Conservation (phyloP, 1,140 invertebrate species). For the Tetraneura akinire region DNA sequence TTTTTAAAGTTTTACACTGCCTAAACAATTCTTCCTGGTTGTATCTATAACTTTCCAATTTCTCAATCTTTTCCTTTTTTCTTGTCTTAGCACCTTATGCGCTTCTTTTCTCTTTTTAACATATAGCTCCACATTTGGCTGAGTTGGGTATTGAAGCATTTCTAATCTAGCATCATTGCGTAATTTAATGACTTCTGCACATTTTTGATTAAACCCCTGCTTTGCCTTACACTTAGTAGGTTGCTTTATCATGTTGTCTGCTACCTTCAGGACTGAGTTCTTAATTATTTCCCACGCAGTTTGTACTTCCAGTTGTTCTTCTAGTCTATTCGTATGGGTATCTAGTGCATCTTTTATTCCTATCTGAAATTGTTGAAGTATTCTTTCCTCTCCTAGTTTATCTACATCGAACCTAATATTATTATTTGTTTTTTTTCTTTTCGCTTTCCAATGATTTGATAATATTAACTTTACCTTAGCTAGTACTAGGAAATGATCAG, state of each 20-base stretch:
- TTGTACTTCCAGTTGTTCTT: slow-evolving; percentile 2
- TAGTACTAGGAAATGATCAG: slow-evolving; percentile 48
- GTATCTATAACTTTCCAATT: slow-evolving; percentile 3
- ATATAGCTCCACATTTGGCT: background rate
- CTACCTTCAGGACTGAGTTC: slow-evolving; percentile 10
- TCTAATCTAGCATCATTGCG: background rate
- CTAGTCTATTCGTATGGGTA: background rate
- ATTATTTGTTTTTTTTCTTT: background rate
- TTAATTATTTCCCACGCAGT: slow-evolving; percentile 36
- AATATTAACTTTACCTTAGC: slow-evolving; percentile 30
- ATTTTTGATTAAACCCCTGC: slow-evolving; percentile 38
- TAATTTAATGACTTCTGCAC: slow-evolving; percentile 22
- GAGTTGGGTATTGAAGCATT: slow-evolving; percentile 16
- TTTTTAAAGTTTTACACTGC: slow-evolving; percentile 19
- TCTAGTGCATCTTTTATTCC: background rate
- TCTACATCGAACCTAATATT: background rate
- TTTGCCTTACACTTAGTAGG: background rate
- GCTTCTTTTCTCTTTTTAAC: background rate
- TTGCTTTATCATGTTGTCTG: background rate
- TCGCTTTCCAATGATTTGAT: background rate
- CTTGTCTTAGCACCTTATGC: background rate
- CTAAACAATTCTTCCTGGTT: background rate
- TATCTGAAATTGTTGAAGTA: background rate
- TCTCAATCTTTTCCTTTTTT: slow-evolving; percentile 33
- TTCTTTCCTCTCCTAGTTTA: background rate